Evolutionary conservation across 2,888 invertebrate species (phyloP).

Genomic region (Penaeus monodon): DNA sequence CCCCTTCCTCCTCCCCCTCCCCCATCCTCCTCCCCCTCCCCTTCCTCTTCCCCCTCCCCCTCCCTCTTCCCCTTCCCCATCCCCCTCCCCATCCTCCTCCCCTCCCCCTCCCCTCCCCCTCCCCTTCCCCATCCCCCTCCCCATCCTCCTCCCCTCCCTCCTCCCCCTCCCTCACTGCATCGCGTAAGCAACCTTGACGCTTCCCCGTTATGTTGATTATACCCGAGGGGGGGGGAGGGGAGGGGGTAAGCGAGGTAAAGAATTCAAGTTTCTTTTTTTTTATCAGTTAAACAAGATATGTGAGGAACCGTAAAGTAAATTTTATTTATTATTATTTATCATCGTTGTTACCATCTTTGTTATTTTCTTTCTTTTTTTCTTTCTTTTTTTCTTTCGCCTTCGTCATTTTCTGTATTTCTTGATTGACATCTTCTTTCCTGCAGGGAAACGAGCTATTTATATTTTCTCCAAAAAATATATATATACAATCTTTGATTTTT

Average conservation of each 20-base stretch:
- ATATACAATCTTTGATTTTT: neutral
- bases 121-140: too few relatives aligned
- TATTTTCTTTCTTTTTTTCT: neutral
- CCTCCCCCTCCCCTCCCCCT: neutral
- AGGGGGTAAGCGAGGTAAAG: neutral
- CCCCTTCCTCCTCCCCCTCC: neutral
- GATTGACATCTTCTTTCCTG: too few relatives aligned
- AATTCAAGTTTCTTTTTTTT: neutral
- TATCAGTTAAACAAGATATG: too few relatives aligned
- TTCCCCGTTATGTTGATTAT: neutral
- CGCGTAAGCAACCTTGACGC: neutral
- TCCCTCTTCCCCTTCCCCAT: neutral
- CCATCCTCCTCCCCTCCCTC: neutral
- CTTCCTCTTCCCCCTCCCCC: neutral
- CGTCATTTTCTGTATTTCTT: neutral
- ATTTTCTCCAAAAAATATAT: neutral
- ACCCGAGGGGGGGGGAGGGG: neutral
- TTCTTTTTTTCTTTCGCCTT: neutral
- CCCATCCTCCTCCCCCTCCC: neutral
- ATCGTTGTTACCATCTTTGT: neutral
- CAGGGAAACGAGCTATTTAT: neutral
- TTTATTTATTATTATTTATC: too few relatives aligned
- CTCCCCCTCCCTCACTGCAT: neutral
- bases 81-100: neutral
- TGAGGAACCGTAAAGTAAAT: too few relatives aligned